phyloP scores from a whole-genome alignment of 2,888 invertebrate genomes.

The Galeopsomyia nigrocyanea region DNA sequence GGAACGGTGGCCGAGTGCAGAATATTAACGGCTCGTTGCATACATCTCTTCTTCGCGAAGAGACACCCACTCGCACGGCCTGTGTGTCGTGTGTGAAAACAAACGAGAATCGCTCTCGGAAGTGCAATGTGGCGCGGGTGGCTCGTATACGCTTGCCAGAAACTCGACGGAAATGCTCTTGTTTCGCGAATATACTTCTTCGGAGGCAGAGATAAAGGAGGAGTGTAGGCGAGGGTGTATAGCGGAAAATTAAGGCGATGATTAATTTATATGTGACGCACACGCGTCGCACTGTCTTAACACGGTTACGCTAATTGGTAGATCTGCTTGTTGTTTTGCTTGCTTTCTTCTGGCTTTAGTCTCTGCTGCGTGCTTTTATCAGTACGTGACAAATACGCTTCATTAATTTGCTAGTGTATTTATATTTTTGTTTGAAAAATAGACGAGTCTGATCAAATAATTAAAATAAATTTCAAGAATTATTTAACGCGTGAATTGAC shows the following conservation, averaged over 20 bases:
- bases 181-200: constrained; percentile 27
- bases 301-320: no score
- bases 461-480: no score
- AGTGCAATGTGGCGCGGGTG: constrained; percentile 10
- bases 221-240: constrained; percentile 6
- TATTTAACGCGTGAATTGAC: constrained; percentile 4
- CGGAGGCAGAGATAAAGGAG: neutral
- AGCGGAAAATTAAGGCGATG: constrained; percentile 27
- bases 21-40: constrained; percentile 59
- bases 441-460: no score
- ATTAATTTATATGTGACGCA: constrained; percentile 25
- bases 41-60: constrained; percentile 47
- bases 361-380: no score
- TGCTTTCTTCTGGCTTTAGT: no score
- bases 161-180: constrained; percentile 34
- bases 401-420: no score
- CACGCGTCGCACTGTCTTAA: neutral
- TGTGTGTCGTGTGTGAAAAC: constrained; percentile 18
- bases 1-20: constrained; percentile 29
- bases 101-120: constrained; percentile 25
- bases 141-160: constrained; percentile 19
- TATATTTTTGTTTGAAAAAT: no score
- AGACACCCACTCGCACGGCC: constrained; percentile 57
- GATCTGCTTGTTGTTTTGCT: no score
- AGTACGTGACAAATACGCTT: no score